Evolutionary conservation across 1,140 invertebrate species (phyloP).

Genomic region (Monomorium pharaonis): DNA sequence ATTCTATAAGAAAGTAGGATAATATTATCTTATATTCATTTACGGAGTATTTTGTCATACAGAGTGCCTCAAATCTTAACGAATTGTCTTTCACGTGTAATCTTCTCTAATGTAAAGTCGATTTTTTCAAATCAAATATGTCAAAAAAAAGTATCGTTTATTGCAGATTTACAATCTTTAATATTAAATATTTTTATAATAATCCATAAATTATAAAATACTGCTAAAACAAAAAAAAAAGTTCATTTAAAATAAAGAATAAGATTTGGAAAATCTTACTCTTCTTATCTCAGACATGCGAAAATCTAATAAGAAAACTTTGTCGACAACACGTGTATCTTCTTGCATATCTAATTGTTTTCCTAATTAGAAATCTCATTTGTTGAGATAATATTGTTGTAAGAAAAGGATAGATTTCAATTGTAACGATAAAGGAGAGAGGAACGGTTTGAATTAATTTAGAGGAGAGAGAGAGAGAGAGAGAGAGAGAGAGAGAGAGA

Average conservation of each 20-base stretch:
- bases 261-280: neutral
- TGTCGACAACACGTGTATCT: neutral
- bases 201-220: neutral
- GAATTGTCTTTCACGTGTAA: neutral
- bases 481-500: neutral
- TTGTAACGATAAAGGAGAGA: neutral
- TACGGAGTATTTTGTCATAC: neutral
- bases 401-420: conserved; percentile 2
- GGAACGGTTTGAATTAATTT: conserved; percentile 9
- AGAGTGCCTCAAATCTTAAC: neutral
- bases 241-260: neutral
- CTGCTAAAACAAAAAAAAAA: neutral
- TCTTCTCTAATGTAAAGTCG: neutral
- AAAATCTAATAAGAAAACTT: neutral
- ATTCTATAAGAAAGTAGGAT: neutral
- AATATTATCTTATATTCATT: conserved; percentile 15
- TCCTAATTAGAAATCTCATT: neutral
- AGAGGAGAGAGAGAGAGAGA: neutral
- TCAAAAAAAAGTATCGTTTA: neutral
- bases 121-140: neutral
- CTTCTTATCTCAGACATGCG: neutral
- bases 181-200: neutral
- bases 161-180: neutral
- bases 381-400: conserved; percentile 23
- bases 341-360: neutral